These are phyloP conservation scores for Macrobrachium rosenbergii DNA, from an alignment of 1,140 invertebrate species.

Conservation along the genomic window DNA sequence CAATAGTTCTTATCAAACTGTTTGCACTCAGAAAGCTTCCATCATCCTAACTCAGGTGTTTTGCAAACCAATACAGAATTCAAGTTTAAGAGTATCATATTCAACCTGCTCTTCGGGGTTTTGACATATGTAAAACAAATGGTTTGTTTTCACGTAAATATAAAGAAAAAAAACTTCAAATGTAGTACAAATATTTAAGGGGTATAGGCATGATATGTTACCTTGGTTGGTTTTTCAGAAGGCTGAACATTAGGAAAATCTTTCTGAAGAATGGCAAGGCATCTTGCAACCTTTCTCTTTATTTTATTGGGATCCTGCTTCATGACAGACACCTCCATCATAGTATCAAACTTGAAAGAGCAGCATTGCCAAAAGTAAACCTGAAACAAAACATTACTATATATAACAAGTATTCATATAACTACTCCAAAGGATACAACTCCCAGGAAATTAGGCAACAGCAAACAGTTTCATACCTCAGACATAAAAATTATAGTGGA, in stretches of 20 bases:
- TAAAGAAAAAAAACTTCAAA: background rate
- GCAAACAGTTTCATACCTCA: too few relatives aligned
- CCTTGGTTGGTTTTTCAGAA: constrained; percentile 43
- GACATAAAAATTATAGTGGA: too few relatives aligned
- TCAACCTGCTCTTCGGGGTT: too few relatives aligned
- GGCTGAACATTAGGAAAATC: constrained; percentile 37
- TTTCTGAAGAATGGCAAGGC: constrained; percentile 47
- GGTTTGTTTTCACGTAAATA: background rate
- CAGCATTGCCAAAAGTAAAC: background rate
- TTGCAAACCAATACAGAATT: too few relatives aligned
- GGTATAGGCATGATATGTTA: background rate
- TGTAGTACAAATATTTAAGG: background rate
- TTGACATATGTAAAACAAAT: background rate
- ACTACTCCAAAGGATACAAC: too few relatives aligned
- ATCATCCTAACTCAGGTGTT: too few relatives aligned
- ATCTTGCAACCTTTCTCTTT: constrained; percentile 50
- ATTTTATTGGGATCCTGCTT: constrained; percentile 43
- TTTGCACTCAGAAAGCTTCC: too few relatives aligned
- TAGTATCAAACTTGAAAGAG: background rate
- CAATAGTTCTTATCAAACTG: too few relatives aligned
- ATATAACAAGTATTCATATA: too few relatives aligned
- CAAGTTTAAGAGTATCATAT: too few relatives aligned
- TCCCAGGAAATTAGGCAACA: too few relatives aligned
- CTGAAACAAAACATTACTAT: too few relatives aligned
- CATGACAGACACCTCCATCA: constrained; percentile 1